Percentiles rank a stretch among this genome's conserved stretches.
Evolutionary conservation across 1,140 invertebrate species (phyloP).

Genomic region (Pogonomyrmex barbatus): DNA sequence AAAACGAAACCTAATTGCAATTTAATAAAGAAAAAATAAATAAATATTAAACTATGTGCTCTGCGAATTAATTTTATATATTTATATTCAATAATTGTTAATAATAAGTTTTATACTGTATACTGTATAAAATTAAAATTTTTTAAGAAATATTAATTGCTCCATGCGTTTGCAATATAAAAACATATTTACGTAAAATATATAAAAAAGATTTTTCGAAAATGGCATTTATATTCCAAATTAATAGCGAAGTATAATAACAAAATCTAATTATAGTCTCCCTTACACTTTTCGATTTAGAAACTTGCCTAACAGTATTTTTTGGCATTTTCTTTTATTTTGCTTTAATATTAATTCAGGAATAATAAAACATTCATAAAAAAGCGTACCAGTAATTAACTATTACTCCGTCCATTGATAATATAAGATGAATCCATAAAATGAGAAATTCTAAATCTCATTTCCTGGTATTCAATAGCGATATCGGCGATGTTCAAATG

Average conservation of each 20-base stretch:
- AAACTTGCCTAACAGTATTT: background rate
- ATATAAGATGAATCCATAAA: background rate
- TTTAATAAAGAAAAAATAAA: background rate
- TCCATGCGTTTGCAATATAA: background rate
- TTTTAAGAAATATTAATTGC: background rate
- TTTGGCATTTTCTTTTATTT: background rate
- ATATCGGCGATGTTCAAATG: background rate
- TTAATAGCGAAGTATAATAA: background rate
- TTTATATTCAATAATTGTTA: background rate
- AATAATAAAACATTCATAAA: background rate
- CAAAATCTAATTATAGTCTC: background rate
- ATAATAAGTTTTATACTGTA: background rate
- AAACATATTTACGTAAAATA: background rate
- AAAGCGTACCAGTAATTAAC: constrained; percentile 7
- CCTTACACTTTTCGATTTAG: background rate
- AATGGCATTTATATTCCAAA: background rate
- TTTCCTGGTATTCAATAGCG: background rate
- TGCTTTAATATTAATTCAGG: background rate
- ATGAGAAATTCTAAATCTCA: constrained; percentile 22
- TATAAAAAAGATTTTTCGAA: background rate
- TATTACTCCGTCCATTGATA: background rate
- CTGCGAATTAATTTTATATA: background rate
- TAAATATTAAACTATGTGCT: background rate
- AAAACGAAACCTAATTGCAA: background rate
- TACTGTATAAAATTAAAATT: background rate